Base-by-base conservation (phyloP, 2,888 invertebrate genomes). In the Agriopis leucophaearia region DNA sequence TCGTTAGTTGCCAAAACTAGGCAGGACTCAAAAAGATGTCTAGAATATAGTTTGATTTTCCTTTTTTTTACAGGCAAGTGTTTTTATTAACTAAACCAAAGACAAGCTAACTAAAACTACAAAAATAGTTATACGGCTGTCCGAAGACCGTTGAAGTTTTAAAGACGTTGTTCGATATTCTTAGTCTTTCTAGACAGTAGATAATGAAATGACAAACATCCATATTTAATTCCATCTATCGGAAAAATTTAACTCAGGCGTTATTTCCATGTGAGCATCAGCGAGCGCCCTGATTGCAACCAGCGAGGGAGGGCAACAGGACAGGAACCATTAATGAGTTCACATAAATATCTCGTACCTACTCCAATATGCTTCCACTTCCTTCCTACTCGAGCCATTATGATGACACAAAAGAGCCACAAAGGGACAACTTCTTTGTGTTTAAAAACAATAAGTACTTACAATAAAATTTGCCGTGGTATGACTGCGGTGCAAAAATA, bases 241-340 rank as follows among this genome's bases (percentile, higher is more conserved):
- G 64, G 64, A 62, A 68, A 66, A 70, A 73, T 73, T 62, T 70
- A 68, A 64, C 60, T 55, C 48, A 18, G 59, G 51, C 63, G 12
- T 38, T 54, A 67, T 66, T 52, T 63, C 63, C 50, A 36, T 56
- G 55, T 8, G 57, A 61, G 57, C 48, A 56, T 52, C 36, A 60
- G 38, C 38, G 8, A 38, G 5, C 6, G 60, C 64, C 68, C 68
- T 69, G 68, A 69, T 69, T 69, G 44, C 47, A 57, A 38, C 51
- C 59, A 59, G 54, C 42, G 35, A 64, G 50, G 44, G 60, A 55
- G 51, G 56, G 52, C 64, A 60, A 68, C 27, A 27, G 27, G 27
- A 27, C 64, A 64, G 64, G 68, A 64, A 64, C 60, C 60, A 66
- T 64, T 64, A 55, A 59, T 60, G 55, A 64, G 54, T 59, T 64